Evolutionary conservation across 92 coral and sea anemone species (phyloP).

Genomic region (Siderastrea radians): DNA sequence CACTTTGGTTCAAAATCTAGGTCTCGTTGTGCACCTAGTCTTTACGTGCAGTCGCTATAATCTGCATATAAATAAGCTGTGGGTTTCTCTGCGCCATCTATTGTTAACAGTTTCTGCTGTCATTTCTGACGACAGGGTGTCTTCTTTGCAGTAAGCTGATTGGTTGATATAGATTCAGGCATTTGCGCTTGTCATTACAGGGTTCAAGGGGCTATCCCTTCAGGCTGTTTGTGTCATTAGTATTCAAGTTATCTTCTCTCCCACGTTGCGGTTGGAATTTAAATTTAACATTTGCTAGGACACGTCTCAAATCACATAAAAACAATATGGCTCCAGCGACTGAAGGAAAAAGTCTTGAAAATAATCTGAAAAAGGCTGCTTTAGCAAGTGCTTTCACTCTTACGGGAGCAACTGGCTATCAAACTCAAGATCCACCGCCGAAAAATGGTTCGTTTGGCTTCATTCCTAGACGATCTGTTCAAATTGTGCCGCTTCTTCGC

Average conservation of each 20-base stretch:
- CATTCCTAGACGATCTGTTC: background rate
- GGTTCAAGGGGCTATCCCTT: slow-evolving; percentile 21
- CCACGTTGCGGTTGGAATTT: slow-evolving; percentile 4
- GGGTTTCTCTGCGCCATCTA: background rate
- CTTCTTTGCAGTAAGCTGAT: slow-evolving; percentile 8
- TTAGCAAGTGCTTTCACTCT: slow-evolving; percentile 13
- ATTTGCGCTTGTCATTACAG: slow-evolving; percentile 19
- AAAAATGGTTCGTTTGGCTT: slow-evolving; percentile 5
- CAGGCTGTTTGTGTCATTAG: slow-evolving; percentile 20
- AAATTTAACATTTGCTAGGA: background rate
- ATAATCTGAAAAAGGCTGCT: background rate
- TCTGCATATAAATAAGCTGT: slow-evolving; percentile 9
- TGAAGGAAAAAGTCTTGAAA: slow-evolving; percentile 21
- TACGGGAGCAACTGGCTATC: slow-evolving; percentile 3
- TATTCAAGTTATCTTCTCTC: slow-evolving; percentile 17
- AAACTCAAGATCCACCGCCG: background rate
- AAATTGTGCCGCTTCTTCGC: background rate
- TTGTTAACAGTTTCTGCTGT: slow-evolving; percentile 5
- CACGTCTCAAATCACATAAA: background rate
- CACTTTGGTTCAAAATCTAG: background rate
- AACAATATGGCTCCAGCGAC: slow-evolving; percentile 8
- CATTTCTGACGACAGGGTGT: slow-evolving; percentile 3
- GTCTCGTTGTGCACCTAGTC: background rate
- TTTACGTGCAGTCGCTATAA: slow-evolving; percentile 20
- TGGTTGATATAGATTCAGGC: background rate